These are phyloP conservation scores for Masticophis lateralis DNA, from an alignment of 2,797 vertebrate species.

Conservation along the genomic window DNA sequence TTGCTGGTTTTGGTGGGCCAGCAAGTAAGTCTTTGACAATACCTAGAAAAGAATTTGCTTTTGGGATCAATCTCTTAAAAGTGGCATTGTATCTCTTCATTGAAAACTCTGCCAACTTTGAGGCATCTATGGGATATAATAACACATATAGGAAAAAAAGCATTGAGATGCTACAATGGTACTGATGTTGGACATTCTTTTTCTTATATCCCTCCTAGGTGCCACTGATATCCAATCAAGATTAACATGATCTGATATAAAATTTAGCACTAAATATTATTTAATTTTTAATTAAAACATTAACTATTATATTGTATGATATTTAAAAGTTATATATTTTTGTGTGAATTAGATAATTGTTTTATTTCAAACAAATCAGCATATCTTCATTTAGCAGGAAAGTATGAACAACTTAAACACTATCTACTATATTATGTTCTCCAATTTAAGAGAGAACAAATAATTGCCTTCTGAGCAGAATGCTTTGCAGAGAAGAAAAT, in stretches of 20 bases:
- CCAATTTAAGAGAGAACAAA: not conserved
- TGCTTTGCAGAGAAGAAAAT: not conserved
- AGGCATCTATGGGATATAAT: not conserved
- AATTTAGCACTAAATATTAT: conserved; percentile 4
- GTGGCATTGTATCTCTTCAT: not conserved
- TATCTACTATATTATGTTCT: not conserved
- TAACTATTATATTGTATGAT: not conserved
- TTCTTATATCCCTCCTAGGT: not conserved
- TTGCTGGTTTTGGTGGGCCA: not conserved
- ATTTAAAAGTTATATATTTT: not conserved
- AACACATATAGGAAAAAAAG: not conserved
- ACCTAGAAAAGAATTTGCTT: not conserved
- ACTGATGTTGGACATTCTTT: not conserved
- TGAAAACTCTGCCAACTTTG: not conserved
- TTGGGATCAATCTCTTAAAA: not conserved
- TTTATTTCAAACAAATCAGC: not conserved
- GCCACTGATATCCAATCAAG: not conserved
- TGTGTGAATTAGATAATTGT: not conserved
- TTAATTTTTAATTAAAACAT: not conserved
- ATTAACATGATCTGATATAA: not conserved
- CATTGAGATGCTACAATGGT: not conserved
- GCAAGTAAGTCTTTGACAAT: not conserved
- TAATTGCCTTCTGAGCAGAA: not conserved
- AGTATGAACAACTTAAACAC: not conserved
- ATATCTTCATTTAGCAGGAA: not conserved